A percentile compares a stretch with the other conserved stretches of the same genome.
Conservation (phyloP, 2,888 invertebrate genomes). For the Dicranocentrus wangi region DNA sequence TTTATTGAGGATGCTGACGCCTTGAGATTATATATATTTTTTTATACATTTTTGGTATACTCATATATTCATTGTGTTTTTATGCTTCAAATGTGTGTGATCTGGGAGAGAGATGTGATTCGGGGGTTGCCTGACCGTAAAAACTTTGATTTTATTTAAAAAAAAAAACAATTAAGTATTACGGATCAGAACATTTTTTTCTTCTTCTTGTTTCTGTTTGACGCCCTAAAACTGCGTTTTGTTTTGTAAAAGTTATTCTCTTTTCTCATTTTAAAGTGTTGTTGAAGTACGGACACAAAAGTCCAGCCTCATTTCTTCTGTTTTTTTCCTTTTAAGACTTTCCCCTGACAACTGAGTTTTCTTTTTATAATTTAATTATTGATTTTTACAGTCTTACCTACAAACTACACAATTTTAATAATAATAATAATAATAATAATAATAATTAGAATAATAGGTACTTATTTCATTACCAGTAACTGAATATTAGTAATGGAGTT, state of each 20-base stretch:
- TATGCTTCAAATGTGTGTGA: background rate
- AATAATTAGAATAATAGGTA: slow-evolving; percentile 62
- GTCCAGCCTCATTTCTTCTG: background rate
- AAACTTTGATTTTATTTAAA: too few species aligned
- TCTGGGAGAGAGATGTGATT: too few species aligned
- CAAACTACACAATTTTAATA: slow-evolving; percentile 30
- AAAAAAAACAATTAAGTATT: too few species aligned
- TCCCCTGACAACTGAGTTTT: background rate
- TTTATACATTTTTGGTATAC: slow-evolving; percentile 59
- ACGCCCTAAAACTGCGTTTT: too few species aligned
- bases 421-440: slow-evolving; percentile 21
- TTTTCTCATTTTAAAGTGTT: too few species aligned
- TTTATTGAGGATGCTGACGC: slow-evolving; percentile 22
- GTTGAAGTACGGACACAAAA: background rate
- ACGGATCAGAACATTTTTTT: too few species aligned
- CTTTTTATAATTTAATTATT: slow-evolving; percentile 49
- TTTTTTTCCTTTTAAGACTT: background rate
- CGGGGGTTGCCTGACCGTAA: too few species aligned
- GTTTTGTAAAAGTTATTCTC: too few species aligned
- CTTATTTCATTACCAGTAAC: slow-evolving; percentile 66
- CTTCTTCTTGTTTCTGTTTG: too few species aligned
- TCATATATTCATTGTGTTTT: slow-evolving; percentile 9
- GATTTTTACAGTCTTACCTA: slow-evolving; percentile 39
- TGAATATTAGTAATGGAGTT: slow-evolving; percentile 66
- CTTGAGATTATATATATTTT: slow-evolving; percentile 45